These are phyloP conservation scores for Mungos mungo DNA, from an alignment of 2,113 vertebrate genomes.

Conservation along the genomic window DNA sequence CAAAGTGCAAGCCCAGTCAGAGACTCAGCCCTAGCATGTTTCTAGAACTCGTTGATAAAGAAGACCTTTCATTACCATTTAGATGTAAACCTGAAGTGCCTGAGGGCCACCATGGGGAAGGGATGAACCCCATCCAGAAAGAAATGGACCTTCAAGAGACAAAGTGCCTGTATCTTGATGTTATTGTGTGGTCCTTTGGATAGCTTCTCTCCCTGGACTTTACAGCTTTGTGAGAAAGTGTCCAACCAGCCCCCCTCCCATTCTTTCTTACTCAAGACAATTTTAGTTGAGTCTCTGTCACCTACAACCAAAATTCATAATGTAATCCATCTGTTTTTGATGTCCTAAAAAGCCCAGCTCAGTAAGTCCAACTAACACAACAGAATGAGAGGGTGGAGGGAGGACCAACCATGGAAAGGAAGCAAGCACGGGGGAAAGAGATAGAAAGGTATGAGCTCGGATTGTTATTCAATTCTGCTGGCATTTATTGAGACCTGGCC, in stretches of 20 bases:
- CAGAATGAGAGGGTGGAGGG: neutral
- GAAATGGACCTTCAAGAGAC: neutral
- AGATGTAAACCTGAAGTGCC: neutral
- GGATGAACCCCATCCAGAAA: neutral
- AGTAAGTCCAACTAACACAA: neutral
- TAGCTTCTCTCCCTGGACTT: neutral
- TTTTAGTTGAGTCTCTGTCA: neutral
- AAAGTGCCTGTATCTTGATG: neutral
- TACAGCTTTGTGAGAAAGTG: neutral
- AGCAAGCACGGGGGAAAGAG: too few species aligned
- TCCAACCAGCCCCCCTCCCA: too few species aligned
- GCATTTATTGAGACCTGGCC: neutral
- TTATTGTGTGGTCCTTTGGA: neutral
- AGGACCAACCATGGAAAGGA: accelerated
- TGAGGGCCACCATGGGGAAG: neutral
- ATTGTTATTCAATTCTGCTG: neutral
- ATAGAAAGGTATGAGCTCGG: neutral
- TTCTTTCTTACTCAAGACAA: neutral
- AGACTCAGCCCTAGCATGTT: neutral
- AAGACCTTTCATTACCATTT: neutral
- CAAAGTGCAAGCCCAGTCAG: neutral
- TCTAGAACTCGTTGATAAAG: neutral
- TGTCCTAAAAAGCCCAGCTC: neutral
- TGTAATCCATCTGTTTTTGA: too few species aligned
- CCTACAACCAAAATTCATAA: neutral